These are phyloP conservation scores for Dermatemys mawii DNA, from an alignment of 2,113 vertebrate species.

Conservation along the genomic window DNA sequence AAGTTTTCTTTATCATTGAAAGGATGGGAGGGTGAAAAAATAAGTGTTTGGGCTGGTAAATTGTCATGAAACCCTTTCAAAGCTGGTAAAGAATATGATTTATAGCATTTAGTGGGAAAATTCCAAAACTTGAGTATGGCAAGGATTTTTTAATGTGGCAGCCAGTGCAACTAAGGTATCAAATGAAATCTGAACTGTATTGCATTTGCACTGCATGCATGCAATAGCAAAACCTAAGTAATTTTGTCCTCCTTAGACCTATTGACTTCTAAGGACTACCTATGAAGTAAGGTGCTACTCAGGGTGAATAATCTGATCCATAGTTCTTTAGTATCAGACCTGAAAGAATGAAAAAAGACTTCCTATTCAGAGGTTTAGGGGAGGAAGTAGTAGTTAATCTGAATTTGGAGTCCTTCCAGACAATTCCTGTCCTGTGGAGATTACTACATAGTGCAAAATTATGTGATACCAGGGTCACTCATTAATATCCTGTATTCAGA, in stretches of 20 bases:
- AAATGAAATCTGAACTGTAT: background rate
- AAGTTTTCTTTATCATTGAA: background rate
- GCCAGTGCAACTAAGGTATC: background rate
- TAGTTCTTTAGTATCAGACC: background rate
- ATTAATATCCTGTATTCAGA: background rate
- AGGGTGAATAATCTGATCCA: background rate
- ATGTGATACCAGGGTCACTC: background rate
- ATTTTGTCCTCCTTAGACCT: background rate
- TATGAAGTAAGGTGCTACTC: background rate
- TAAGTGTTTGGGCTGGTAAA: background rate
- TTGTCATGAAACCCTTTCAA: background rate
- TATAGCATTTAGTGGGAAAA: background rate
- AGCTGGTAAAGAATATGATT: background rate
- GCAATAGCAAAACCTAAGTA: accelerated
- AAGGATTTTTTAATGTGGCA: background rate
- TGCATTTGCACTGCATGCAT: background rate
- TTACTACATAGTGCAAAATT: background rate
- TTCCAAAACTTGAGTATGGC: background rate
- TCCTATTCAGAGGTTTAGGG: background rate
- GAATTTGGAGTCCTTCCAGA: accelerated
- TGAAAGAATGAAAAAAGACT: background rate
- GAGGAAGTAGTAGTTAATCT: background rate
- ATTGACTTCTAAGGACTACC: background rate
- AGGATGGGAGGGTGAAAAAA: background rate
- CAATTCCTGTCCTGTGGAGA: accelerated